Conservation (phyloP, 1,140 invertebrate genomes). For the Conopomorpha cramerella region DNA sequence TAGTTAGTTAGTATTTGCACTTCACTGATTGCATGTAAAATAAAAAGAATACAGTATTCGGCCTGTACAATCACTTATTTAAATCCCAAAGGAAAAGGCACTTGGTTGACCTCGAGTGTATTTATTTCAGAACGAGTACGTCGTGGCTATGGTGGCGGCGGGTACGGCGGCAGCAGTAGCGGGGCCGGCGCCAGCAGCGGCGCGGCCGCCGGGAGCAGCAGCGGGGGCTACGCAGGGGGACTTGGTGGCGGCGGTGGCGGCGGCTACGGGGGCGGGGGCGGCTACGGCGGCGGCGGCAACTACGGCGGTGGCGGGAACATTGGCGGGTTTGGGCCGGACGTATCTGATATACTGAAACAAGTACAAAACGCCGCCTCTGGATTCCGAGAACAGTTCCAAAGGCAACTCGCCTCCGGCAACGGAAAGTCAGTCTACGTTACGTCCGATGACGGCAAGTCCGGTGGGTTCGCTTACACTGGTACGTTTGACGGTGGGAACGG, state of each 20-base stretch:
- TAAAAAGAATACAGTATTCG: too few species aligned
- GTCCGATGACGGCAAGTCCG: slow-evolving; percentile 30
- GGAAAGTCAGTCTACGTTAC: slow-evolving; percentile 19
- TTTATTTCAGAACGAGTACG: slow-evolving; percentile 38
- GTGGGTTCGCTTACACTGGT: slow-evolving; percentile 29
- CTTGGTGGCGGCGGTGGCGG: slow-evolving; percentile 12
- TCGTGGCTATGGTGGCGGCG: slow-evolving; percentile 24
- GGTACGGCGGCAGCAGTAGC: slow-evolving; percentile 20
- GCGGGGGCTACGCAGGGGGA: slow-evolving; percentile 20
- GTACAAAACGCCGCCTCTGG: too few species aligned
- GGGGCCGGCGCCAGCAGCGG: slow-evolving; percentile 14
- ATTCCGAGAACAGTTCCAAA: too few species aligned
- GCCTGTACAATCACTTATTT: too few species aligned
- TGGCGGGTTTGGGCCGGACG: slow-evolving; percentile 9
- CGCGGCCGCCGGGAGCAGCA: slow-evolving; percentile 16
- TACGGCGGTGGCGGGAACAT: slow-evolving; percentile 14
- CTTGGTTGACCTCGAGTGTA: too few species aligned
- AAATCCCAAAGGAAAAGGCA: too few species aligned
- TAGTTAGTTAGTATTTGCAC: too few species aligned
- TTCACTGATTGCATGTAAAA: too few species aligned
- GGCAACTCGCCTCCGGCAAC: too few species aligned
- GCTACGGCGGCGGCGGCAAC: slow-evolving; percentile 28
- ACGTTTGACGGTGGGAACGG: slow-evolving; percentile 10
- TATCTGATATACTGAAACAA: too few species aligned
- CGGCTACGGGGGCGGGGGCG: slow-evolving; percentile 13